phyloP scores from a whole-genome alignment of 2,797 vertebrate genomes.

The Odontamblyopus rebecca region DNA sequence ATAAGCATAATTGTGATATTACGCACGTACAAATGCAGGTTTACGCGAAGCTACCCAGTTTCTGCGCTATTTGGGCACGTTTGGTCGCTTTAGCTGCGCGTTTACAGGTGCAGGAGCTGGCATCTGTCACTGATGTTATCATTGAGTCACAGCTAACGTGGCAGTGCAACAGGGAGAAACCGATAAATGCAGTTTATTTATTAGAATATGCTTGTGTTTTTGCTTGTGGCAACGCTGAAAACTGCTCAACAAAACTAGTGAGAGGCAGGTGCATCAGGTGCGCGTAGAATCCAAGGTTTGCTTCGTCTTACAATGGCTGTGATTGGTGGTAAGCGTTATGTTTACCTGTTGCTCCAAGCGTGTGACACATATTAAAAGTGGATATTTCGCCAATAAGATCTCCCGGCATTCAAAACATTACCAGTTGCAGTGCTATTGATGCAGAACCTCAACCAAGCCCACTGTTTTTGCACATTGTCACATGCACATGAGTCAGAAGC shows the following conservation, averaged over 20 bases:
- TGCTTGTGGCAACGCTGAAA: background rate
- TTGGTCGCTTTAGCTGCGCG: background rate
- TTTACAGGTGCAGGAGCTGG: constrained; percentile 27
- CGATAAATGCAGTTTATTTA: constrained; percentile 19
- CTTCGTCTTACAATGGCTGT: background rate
- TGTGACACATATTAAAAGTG: background rate
- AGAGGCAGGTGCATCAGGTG: constrained; percentile 22
- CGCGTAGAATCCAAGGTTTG: constrained; percentile 32
- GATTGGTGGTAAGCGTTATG: constrained; percentile 12
- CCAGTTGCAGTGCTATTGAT: constrained; percentile 1
- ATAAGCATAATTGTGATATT: constrained; percentile 17
- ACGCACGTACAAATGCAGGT: constrained; percentile 16
- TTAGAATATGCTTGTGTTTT: constrained; percentile 3
- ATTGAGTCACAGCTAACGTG: constrained; percentile 38
- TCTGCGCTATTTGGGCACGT: constrained; percentile 11
- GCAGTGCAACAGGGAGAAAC: constrained; percentile 24
- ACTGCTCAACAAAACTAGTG: constrained; percentile 17
- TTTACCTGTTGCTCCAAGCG: constrained; percentile 57
- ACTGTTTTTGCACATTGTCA: constrained; percentile 37
- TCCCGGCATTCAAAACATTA: constrained; percentile 34
- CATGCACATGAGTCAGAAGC: constrained; percentile 47
- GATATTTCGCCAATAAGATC: constrained; percentile 20
- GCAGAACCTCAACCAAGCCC: constrained; percentile 21
- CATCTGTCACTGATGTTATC: constrained; percentile 42
- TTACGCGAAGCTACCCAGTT: constrained; percentile 18